Evolutionary conservation across 2,113 vertebrate species (phyloP), one percentile per base, ranked within the genome.

Genomic region (Crypturellus undulatus): DNA sequence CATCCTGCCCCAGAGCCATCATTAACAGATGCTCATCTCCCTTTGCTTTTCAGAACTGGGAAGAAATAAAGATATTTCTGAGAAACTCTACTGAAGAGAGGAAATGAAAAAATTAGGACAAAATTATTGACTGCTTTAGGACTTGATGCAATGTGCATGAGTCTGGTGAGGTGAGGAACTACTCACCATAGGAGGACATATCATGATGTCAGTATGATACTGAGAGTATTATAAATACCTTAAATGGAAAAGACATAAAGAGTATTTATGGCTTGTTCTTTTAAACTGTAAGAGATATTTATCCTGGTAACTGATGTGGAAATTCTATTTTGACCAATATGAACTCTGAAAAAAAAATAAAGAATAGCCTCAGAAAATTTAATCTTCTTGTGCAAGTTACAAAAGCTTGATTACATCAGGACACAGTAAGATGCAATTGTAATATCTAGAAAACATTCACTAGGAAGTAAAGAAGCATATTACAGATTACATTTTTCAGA

Each of bases 21-120:
- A 3, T 8, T 36, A 16, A 21, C 10, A 54, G 19, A 45, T 5
- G 0, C 68, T 64, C 0, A 0, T 1, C 6, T 1, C 5, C 12
- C 12, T 6, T 21, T 88, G 26, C 24, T 59, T 51, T 86, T 56
- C 45, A 20, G 43, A 4, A 30, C 42, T 89, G 7, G 10, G 28
- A 80, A 77, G 45, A 36, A 14, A 32, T 47, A 6, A 78, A 51
- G 25, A 77, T 42, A 8, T 75, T 58, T 73, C 47, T 4, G 17
- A 87, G 28, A 49, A 81, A 54, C 13, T 21, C 14, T 24, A 24
- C 13, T 65, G 52, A 52, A 79, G 84, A 58, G 32, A 26, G 58
- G 34, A 80, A 91, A 56, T 34, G 19, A 6, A 62, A 42, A 95
- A 85, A 7, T 0, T 3, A 42, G n/a, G 32, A 54, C 9, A 28